Evolutionary conservation across 1,140 invertebrate genomes (phyloP), one percentile per base, ranked within the genome.

Genomic region (Bathynomus jamesi): DNA sequence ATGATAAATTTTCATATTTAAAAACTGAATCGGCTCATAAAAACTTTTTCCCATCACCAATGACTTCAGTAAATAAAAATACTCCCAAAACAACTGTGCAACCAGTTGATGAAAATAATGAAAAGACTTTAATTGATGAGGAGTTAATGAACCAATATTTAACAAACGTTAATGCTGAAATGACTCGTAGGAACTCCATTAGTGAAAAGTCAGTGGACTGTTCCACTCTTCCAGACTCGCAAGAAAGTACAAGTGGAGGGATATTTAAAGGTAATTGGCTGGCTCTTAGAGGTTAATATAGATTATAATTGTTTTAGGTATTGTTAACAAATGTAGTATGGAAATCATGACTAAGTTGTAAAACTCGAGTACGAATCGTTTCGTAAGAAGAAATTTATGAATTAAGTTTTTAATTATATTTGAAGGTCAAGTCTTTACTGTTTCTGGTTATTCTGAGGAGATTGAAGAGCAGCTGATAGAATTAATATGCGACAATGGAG

Each of bases 391-490:
- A n/a, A n/a, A n/a, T n/a, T n/a, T n/a, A n/a, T n/a, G n/a, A n/a
- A n/a, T n/a, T n/a, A n/a, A n/a, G n/a, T n/a, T n/a, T n/a, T n/a
- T n/a, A n/a, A n/a, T n/a, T n/a, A n/a, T n/a, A n/a, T n/a, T n/a
- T n/a, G n/a, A n/a, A 76, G 75, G 71, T 10, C 65, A 70, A 28
- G 61, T 61, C 17, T 73, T 76, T 31, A 72, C 75, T 0, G 69
- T 76, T 13, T 70, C 71, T 4, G 75, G 75, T 5, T 76, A 73
- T 60, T 46, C 25, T 25, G 68, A 73, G 28, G 69, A 76, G 21
- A 62, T 30, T 5, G 7, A 28, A 7, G 61, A 73, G 30, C 67
- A 75, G 17, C 31, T 72, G 8, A 32, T 67, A 17, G 30, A 21
- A 61, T 24, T 66, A 69, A 65, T 75, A 60, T 65, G 46, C 31